These are phyloP conservation scores for Gerris lacustris DNA, from an alignment of 2,888 invertebrate genomes.

Conservation along the genomic window DNA sequence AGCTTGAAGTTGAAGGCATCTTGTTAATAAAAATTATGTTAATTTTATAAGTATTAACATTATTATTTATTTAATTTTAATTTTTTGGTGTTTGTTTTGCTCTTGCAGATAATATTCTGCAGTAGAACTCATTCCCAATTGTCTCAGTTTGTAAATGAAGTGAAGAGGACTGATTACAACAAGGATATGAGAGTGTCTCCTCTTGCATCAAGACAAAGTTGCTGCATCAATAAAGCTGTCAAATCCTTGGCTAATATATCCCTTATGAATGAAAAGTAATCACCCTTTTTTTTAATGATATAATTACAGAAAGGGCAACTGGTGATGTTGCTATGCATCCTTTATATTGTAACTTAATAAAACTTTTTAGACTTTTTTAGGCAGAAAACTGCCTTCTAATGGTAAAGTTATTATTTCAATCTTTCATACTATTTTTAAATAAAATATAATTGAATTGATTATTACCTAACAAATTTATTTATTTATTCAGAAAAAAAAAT, in stretches of 20 bases:
- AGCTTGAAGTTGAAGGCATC: too few species aligned
- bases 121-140: constrained; percentile 95
- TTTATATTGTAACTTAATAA: too few species aligned
- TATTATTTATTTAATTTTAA: too few species aligned
- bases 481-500: too few species aligned
- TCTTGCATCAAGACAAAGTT: constrained; percentile 80
- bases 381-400: too few species aligned
- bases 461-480: too few species aligned
- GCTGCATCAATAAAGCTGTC: constrained; percentile 78
- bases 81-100: neutral
- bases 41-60: too few species aligned
- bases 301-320: constrained; percentile 3
- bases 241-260: constrained; percentile 55
- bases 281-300: constrained; percentile 3
- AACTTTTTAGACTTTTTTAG: too few species aligned
- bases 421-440: too few species aligned
- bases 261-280: constrained; percentile 74
- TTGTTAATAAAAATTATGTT: too few species aligned
- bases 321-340: neutral
- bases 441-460: too few species aligned
- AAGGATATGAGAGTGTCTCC: constrained; percentile 60
- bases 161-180: constrained; percentile 66
- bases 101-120: constrained; percentile 73
- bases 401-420: too few species aligned
- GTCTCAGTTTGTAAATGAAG: constrained; percentile 86